A percentile compares a stretch with the other conserved stretches of the same genome.
phyloP scores from a whole-genome alignment of 2,797 vertebrate genomes.

The Enteromius paludinosus region DNA sequence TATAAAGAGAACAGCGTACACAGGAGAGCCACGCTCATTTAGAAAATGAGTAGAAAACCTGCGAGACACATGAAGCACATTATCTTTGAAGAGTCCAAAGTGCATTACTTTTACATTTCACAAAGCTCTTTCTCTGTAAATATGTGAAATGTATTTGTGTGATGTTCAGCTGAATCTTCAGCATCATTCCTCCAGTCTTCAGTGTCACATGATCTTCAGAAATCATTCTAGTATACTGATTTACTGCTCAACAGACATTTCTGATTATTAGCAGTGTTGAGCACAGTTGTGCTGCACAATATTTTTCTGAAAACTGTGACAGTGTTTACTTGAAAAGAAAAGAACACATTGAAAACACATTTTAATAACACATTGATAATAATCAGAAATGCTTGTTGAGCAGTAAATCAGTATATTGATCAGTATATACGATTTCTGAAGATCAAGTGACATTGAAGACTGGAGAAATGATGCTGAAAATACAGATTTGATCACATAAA shows the following conservation, averaged over 20 bases:
- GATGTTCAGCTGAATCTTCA: neutral
- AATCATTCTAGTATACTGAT: neutral
- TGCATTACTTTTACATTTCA: neutral
- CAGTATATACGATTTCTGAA: neutral
- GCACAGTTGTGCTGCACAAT: neutral
- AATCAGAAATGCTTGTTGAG: neutral
- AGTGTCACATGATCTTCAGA: neutral
- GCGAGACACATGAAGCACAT: neutral
- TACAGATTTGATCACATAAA: neutral
- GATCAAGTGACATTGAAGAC: neutral
- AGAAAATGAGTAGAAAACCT: neutral
- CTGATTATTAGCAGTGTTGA: neutral
- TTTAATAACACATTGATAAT: neutral
- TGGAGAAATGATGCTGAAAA: neutral
- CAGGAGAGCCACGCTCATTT: neutral
- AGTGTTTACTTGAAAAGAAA: too few relatives aligned
- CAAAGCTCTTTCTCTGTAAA: too few relatives aligned
- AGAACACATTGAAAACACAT: too few relatives aligned
- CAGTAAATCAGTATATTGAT: neutral
- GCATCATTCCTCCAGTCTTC: neutral
- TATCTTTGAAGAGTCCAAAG: neutral
- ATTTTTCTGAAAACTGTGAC: neutral
- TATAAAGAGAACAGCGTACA: conserved; percentile 20
- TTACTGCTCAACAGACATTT: neutral
- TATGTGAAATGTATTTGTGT: neutral